Conservation (phyloP, 2,113 vertebrate species). For the Pachyramphus minor region DNA sequence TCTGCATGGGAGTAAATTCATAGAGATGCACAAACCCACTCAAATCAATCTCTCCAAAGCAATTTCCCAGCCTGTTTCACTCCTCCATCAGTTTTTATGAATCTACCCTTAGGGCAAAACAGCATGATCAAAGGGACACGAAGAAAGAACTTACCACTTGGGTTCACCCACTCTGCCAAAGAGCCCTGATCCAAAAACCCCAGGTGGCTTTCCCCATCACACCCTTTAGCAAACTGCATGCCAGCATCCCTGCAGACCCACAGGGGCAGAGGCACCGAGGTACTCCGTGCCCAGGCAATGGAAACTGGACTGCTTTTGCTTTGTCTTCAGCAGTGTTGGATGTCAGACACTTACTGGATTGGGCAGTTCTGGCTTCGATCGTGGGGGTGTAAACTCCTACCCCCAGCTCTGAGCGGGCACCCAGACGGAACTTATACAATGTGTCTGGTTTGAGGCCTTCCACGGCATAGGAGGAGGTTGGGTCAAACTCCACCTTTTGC, state of each 20-base stretch:
- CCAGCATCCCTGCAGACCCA: not conserved
- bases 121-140: constrained; percentile 30
- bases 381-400: constrained; percentile 87
- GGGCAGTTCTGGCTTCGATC: constrained; percentile 84
- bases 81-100: constrained; percentile 33
- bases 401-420: constrained; percentile 87
- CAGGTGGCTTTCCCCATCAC: not conserved
- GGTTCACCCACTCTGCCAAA: constrained; percentile 34
- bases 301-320: not conserved
- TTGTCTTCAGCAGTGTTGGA: not conserved
- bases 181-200: constrained; percentile 46
- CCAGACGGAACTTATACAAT: constrained; percentile 86
- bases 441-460: constrained; percentile 93
- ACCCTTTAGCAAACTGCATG: not conserved
- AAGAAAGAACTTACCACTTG: constrained; percentile 75
- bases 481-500: constrained; percentile 84
- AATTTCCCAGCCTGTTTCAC: constrained; percentile 36
- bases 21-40: constrained; percentile 31
- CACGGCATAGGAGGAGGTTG: constrained; percentile 83
- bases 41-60: constrained; percentile 41
- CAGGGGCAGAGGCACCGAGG: not conserved
- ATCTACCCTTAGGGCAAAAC: constrained; percentile 15
- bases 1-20: constrained; percentile 41
- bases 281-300: not conserved
- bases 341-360: constrained; percentile 87